phyloP scores from a whole-genome alignment of 2,797 vertebrate genomes.

The Euphonia xanthogaster region DNA sequence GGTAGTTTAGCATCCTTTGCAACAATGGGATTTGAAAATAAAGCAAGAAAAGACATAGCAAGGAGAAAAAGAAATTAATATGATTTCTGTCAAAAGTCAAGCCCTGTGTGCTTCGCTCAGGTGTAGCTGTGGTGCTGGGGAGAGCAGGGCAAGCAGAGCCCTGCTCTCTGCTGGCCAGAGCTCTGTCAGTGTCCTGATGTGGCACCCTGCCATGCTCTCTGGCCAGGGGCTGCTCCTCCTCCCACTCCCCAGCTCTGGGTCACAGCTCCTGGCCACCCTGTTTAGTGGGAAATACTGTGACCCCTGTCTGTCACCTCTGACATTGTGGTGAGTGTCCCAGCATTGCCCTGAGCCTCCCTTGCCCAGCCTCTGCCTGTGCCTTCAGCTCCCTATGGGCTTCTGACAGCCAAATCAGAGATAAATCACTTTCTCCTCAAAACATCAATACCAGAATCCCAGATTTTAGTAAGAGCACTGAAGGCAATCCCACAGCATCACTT shows the following conservation, averaged over 20 bases:
- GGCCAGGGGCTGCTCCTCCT: neutral
- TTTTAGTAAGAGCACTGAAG: neutral
- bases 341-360: neutral
- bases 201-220: neutral
- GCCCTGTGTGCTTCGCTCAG: neutral
- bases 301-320: neutral
- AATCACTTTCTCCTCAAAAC: neutral
- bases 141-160: neutral
- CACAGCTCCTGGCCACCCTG: neutral
- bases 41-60: neutral
- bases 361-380: neutral
- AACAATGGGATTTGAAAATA: neutral
- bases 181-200: neutral
- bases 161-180: too few species aligned
- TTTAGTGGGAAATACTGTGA: neutral
- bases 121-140: neutral
- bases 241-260: neutral
- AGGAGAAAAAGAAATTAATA: neutral
- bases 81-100: neutral
- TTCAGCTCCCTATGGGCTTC: neutral
- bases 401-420: neutral
- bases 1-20: neutral
- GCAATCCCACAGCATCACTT: fast-evolving
- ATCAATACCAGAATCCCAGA: neutral
- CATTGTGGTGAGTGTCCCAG: neutral